Evolutionary conservation across 2,113 vertebrate species (phyloP), one percentile per base, ranked within the genome.

Genomic region (Salvelinus sp.): DNA sequence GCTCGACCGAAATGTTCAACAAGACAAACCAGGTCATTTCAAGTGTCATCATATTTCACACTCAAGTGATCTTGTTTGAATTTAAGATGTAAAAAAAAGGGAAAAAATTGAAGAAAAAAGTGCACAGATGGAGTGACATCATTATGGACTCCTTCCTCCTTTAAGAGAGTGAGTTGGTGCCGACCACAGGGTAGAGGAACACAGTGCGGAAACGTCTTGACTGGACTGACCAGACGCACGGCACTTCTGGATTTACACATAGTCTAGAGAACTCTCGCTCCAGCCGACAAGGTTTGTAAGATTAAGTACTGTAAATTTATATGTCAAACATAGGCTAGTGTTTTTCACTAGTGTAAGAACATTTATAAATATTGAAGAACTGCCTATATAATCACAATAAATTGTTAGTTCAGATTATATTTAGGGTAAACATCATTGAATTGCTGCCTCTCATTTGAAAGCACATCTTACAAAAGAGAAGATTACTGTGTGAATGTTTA

Each of bases 281-380:
- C 78, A 70, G 57, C 64, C 86, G 10, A 86, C 87, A 69, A 88
- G 85, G 91, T 92, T 86, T 48, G 50, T 74, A 73, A 12, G 4
- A 4, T 6, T 54, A 77, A 33, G 14, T 57, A 12, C 57, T 28
- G 18, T 33, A 20, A 57, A 6, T 72, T 0, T 54, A 54, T 16
- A 54, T 54, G 50, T 54, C 38, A 44, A 44, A 44, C 38, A 44
- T 44, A 10, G 38, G 9, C 38, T 44, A 10, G 38, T 44, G 38
- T 10, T 44, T 44, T 44, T 44, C 28, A 20, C 66, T 20, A 18
- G 18, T n/a, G 67, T 68, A 2, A 44, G 30, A 30, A 28, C 18
- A 68, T 38, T 38, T 2, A 13, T 38, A 7, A 20, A 68, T 33
- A 20, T 18, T 16, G 28, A 14, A 13, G 22, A 12, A 27, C 9